These are phyloP conservation scores for Protonemura montana DNA, from an alignment of 2,888 invertebrate species.

Conservation along the genomic window DNA sequence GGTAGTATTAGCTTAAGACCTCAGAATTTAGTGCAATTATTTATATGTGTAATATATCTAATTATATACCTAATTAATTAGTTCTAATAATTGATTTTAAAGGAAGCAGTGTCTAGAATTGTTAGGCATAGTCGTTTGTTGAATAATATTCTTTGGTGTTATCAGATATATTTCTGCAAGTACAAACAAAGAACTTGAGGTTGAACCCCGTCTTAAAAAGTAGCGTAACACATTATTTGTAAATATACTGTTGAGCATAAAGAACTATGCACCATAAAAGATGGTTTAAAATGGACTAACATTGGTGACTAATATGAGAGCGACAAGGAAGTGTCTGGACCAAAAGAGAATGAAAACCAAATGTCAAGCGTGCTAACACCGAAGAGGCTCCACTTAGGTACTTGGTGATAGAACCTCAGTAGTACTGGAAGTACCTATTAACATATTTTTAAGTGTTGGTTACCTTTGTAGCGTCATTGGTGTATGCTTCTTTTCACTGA, in stretches of 20 bases:
- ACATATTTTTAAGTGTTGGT: not conserved
- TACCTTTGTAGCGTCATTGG: not conserved
- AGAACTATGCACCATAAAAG: no score
- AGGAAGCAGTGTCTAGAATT: not conserved
- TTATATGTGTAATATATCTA: not conserved
- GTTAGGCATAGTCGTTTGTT: not conserved
- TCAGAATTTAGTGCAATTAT: no score
- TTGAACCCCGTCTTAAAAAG: not conserved
- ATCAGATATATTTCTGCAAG: not conserved
- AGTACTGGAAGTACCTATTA: not conserved
- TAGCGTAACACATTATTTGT: no score
- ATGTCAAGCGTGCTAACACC: not conserved
- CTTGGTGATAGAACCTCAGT: no score
- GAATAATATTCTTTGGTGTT: not conserved
- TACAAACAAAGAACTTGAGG: not conserved
- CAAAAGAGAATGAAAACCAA: no score
- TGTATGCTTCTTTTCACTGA: not conserved
- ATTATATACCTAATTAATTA: not conserved
- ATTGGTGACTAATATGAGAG: no score
- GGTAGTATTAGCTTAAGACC: no score
- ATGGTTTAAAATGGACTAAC: no score
- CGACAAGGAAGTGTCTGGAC: no score
- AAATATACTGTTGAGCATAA: no score
- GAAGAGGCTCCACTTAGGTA: not conserved
- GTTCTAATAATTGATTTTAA: not conserved